Percentiles rank a stretch among this genome's conserved stretches.
These are phyloP conservation scores for Chrysolina oricalcia DNA, from an alignment of 2,888 invertebrate genomes.

Conservation along the genomic window DNA sequence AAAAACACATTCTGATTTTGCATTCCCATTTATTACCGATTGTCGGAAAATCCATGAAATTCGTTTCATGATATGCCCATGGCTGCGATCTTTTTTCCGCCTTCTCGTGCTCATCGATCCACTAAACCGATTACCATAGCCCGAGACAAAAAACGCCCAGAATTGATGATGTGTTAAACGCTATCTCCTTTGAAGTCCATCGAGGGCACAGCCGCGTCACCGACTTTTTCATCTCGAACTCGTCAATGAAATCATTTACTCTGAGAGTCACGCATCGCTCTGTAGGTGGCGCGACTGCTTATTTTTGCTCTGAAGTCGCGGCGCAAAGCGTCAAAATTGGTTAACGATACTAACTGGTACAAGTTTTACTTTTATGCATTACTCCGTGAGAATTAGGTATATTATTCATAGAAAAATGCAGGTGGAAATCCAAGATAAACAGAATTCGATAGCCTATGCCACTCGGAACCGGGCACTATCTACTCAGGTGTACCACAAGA, in stretches of 20 bases:
- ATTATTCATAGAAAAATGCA: no score
- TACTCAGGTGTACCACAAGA: no score
- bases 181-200: slow-evolving; percentile 42
- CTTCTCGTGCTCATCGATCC: slow-evolving; percentile 13
- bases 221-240: slow-evolving; percentile 46
- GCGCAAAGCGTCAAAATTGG: slow-evolving; percentile 61
- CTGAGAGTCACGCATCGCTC: slow-evolving; percentile 55
- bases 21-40: neutral
- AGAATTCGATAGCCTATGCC: no score
- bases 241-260: slow-evolving; percentile 56
- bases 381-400: neutral
- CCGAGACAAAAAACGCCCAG: slow-evolving; percentile 37
- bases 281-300: slow-evolving; percentile 58
- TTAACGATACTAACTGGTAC: slow-evolving; percentile 57
- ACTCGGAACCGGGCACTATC: no score
- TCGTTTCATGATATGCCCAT: neutral
- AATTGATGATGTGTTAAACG: slow-evolving; percentile 54
- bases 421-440: no score
- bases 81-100: neutral
- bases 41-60: slow-evolving; percentile 3
- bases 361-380: slow-evolving; percentile 51
- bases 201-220: slow-evolving; percentile 42
- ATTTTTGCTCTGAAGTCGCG: slow-evolving; percentile 56
- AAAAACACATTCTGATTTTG: neutral
- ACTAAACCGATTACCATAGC: slow-evolving; percentile 36